phyloP scores from a whole-genome alignment of 2,888 invertebrate species.

The Coronaproctus castanopsis region DNA sequence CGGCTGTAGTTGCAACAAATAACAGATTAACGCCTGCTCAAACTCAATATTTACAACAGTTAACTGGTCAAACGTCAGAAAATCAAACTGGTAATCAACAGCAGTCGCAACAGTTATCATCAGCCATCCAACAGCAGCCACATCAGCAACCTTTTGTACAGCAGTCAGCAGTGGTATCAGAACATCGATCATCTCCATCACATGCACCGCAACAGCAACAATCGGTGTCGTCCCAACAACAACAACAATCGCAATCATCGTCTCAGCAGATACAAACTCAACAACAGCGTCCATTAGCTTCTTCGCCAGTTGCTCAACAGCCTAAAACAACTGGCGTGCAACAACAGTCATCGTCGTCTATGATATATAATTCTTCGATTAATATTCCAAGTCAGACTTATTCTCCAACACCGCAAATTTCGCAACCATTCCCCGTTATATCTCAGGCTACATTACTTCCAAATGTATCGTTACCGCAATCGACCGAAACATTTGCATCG shows the following conservation, averaged over 20 bases:
- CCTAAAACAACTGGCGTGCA: slow-evolving; percentile 1
- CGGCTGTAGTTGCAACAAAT: slow-evolving; percentile 10
- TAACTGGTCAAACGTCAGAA: slow-evolving; percentile 24
- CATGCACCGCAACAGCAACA: neutral
- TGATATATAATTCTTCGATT: slow-evolving; percentile 13
- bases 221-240: neutral
- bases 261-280: too few relatives aligned
- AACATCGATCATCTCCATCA: too few relatives aligned
- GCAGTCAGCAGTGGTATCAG: too few relatives aligned
- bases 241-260: neutral
- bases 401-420: neutral
- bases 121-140: neutral
- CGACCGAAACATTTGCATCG: neutral
- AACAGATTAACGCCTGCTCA: slow-evolving; percentile 34
- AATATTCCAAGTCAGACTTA: slow-evolving; percentile 7
- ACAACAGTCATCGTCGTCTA: slow-evolving; percentile 8
- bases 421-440: neutral
- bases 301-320: neutral
- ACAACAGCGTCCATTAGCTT: too few relatives aligned
- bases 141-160: neutral
- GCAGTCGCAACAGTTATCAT: neutral
- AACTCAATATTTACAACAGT: slow-evolving; percentile 36
- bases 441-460: slow-evolving; percentile 9
- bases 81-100: slow-evolving; percentile 4
- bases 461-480: slow-evolving; percentile 7